Conservation (phyloP, 2,888 invertebrate species). For the Scelioninae gen. 2 region DNA sequence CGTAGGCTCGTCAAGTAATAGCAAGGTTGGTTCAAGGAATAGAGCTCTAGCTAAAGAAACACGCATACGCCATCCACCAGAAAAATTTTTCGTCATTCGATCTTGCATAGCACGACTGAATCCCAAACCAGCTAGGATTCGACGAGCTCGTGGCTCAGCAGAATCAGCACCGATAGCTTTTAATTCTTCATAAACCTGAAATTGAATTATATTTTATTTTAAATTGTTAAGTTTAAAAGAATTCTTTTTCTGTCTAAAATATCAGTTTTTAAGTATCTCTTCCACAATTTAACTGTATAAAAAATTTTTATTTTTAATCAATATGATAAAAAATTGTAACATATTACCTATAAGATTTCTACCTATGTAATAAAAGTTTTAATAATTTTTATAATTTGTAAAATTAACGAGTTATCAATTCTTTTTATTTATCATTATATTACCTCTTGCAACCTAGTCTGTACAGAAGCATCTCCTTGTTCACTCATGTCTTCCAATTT, state of each 20-base stretch:
- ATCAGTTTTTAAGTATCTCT: too few species aligned
- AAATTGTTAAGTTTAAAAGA: too few species aligned
- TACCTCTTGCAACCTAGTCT: slow-evolving; percentile 88
- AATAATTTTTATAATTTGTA: too few species aligned
- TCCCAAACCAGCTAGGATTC: slow-evolving; percentile 98
- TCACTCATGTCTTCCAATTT: slow-evolving; percentile 86
- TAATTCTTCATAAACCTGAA: slow-evolving; percentile 89
- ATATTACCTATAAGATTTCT: too few species aligned
- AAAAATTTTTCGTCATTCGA: slow-evolving; percentile 91
- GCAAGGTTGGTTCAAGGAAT: slow-evolving; percentile 97
- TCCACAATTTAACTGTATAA: too few species aligned
- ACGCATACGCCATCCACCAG: slow-evolving; percentile 99
- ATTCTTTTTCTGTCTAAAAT: too few species aligned
- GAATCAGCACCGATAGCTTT: slow-evolving; percentile 98
- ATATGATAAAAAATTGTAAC: too few species aligned
- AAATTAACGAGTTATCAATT: too few species aligned
- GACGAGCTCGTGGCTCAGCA: slow-evolving; percentile 95
- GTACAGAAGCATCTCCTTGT: slow-evolving; percentile 84
- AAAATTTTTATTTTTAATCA: too few species aligned
- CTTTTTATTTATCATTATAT: slow-evolving; percentile 21
- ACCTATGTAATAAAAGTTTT: too few species aligned
- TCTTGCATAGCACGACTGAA: slow-evolving; percentile 94
- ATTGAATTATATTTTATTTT: too few species aligned
- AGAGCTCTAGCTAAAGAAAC: slow-evolving; percentile 97
- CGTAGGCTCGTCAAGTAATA: slow-evolving; percentile 98